Conservation (phyloP, 2,888 invertebrate genomes). For the Drosophila helvetica region DNA sequence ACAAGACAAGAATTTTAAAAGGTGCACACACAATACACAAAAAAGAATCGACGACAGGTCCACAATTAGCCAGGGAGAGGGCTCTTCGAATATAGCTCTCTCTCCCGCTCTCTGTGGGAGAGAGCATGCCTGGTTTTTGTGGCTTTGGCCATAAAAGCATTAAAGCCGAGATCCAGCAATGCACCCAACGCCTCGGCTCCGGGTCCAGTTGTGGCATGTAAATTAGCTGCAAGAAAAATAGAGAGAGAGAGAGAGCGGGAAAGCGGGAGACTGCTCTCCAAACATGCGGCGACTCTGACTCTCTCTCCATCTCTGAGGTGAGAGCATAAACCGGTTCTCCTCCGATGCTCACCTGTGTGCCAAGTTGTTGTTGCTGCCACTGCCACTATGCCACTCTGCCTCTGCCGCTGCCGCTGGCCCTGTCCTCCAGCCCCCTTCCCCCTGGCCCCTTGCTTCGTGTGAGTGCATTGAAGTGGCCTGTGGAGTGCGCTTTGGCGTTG, state of each 20-base stretch:
- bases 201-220: constrained; percentile 59
- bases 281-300: background rate
- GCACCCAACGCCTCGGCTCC: constrained; percentile 69
- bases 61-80: constrained; percentile 79
- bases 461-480: constrained; percentile 66
- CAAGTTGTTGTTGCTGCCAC: constrained; percentile 44
- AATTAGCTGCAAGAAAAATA: constrained; percentile 53
- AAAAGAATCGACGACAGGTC: constrained; percentile 81
- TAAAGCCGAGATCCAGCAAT: constrained; percentile 69
- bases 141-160: constrained; percentile 59
- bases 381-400: background rate
- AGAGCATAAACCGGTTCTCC: constrained; percentile 69
- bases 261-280: background rate
- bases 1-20: constrained; percentile 76
- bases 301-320: constrained; percentile 8
- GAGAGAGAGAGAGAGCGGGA: background rate
- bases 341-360: constrained; percentile 49
- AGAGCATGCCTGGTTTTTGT: constrained; percentile 41
- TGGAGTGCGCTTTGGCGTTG: constrained; percentile 77
- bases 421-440: background rate
- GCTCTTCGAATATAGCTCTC: background rate
- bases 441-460: constrained; percentile 48
- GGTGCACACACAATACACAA: constrained; percentile 60
- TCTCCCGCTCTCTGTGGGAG: constrained; percentile 6
- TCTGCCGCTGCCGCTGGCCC: no score